Conservation (phyloP, 1,140 invertebrate species). For the Drosophila ercepeae region DNA sequence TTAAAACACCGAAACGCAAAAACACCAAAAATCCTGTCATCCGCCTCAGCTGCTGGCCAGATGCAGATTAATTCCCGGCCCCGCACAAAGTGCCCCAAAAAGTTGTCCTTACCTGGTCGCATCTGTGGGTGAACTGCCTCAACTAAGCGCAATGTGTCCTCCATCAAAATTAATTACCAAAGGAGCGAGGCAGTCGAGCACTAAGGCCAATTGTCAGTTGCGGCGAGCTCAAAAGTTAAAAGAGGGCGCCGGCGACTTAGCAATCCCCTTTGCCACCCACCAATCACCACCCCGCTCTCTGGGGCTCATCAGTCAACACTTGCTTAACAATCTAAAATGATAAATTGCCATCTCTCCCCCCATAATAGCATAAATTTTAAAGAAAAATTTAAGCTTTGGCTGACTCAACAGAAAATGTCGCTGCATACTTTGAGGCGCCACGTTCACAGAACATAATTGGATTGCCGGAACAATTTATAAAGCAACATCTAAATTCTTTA, state of each 20-base stretch:
- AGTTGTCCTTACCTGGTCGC: constrained; percentile 65
- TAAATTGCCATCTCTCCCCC: constrained; percentile 54
- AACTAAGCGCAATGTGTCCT: constrained; percentile 78
- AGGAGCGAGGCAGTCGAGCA: constrained; percentile 44
- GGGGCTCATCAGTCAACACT: constrained; percentile 65
- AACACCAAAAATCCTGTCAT: constrained; percentile 56
- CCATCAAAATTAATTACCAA: constrained; percentile 83
- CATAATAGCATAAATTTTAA: not conserved
- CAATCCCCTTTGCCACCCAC: constrained; percentile 15
- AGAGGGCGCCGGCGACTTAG: constrained; percentile 56
- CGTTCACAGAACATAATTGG: constrained; percentile 8
- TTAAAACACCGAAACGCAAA: constrained; percentile 33
- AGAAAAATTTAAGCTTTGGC: constrained; percentile 6
- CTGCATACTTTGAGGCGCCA: constrained; percentile 63
- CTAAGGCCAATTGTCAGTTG: constrained; percentile 68
- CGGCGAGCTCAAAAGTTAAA: constrained; percentile 76
- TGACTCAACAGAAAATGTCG: constrained; percentile 33
- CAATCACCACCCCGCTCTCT: not conserved
- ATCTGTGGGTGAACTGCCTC: constrained; percentile 50
- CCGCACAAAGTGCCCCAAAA: constrained; percentile 44
- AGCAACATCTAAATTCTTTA: too few relatives aligned
- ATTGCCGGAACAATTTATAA: not conserved
- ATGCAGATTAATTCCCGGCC: constrained; percentile 63
- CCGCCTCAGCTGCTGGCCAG: constrained; percentile 49
- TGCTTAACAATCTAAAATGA: constrained; percentile 61